Conservation (phyloP, 2,113 vertebrate genomes). For the Psophia crepitans region DNA sequence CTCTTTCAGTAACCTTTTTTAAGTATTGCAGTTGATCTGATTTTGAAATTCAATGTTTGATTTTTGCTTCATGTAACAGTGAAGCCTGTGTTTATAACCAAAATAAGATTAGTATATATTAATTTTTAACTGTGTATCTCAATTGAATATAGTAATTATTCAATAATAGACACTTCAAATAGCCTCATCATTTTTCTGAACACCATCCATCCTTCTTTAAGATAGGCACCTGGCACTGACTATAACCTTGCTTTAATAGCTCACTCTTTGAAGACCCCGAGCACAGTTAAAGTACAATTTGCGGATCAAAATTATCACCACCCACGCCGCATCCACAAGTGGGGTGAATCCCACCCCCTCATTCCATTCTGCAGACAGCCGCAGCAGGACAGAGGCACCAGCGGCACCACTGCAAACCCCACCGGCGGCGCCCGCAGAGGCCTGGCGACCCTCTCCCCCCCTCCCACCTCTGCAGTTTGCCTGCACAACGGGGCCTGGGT, state of each 20-base stretch:
- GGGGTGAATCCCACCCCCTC: background rate
- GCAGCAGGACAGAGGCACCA: too few relatives aligned
- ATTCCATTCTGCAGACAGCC: rapidly evolving
- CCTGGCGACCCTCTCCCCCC: rapidly evolving
- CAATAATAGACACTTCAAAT: rapidly evolving
- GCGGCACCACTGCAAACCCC: background rate
- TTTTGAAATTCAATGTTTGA: background rate
- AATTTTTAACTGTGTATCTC: background rate
- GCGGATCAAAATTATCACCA: background rate
- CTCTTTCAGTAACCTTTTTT: background rate
- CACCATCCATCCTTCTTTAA: background rate
- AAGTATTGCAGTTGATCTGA: background rate
- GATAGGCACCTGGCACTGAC: background rate
- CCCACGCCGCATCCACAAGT: too few relatives aligned
- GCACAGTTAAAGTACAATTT: background rate
- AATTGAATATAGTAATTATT: background rate
- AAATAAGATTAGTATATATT: background rate
- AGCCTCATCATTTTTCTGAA: background rate
- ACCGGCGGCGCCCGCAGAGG: rapidly evolving
- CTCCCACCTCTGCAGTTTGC: rapidly evolving
- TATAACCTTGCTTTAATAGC: background rate
- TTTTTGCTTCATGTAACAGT: background rate
- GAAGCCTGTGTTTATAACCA: background rate
- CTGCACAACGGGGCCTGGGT: rapidly evolving
- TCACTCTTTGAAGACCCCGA: background rate